A percentile compares a stretch with the other conserved stretches of the same genome.
phyloP scores from a whole-genome alignment of 30 jellyfish, hydroid and myxozoan genomes.

The Morbakka virulenta region DNA sequence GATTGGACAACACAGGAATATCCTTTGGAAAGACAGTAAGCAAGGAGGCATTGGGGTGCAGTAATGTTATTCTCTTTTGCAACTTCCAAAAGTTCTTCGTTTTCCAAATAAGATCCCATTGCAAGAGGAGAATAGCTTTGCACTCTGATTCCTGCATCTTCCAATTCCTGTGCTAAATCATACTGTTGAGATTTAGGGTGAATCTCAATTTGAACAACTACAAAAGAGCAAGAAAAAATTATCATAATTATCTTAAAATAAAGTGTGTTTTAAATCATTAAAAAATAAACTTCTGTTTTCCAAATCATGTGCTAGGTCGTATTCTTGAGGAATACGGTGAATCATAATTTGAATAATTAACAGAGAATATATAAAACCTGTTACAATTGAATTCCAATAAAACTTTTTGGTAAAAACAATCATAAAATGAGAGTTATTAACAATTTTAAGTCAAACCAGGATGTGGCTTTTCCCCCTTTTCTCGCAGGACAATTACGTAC shows the following conservation, averaged over 20 bases:
- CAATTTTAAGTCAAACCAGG: no score
- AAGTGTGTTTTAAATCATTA: neutral
- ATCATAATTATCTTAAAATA: neutral
- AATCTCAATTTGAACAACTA: constrained; percentile 58
- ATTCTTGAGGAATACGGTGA: no score
- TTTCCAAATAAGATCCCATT: constrained; percentile 28
- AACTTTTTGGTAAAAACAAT: no score
- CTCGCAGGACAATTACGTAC: no score
- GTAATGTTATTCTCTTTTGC: constrained; percentile 36
- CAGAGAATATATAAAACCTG: no score
- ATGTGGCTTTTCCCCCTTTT: no score
- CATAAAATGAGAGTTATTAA: no score
- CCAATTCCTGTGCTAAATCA: constrained; percentile 16
- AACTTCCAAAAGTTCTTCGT: constrained; percentile 8
- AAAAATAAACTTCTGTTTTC: no score
- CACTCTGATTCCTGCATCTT: constrained; percentile 22
- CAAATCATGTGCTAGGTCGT: no score
- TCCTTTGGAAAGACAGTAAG: constrained; percentile 46
- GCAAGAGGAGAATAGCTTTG: constrained; percentile 59
- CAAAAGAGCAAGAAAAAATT: neutral
- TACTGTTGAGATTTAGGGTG: constrained; percentile 48
- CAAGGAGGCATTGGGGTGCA: constrained; percentile 37
- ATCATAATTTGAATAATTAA: no score
- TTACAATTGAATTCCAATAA: no score
- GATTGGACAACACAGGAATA: constrained; percentile 50